These are phyloP conservation scores for Saccostrea glomerata DNA, from an alignment of 1,140 invertebrate species.

Conservation along the genomic window DNA sequence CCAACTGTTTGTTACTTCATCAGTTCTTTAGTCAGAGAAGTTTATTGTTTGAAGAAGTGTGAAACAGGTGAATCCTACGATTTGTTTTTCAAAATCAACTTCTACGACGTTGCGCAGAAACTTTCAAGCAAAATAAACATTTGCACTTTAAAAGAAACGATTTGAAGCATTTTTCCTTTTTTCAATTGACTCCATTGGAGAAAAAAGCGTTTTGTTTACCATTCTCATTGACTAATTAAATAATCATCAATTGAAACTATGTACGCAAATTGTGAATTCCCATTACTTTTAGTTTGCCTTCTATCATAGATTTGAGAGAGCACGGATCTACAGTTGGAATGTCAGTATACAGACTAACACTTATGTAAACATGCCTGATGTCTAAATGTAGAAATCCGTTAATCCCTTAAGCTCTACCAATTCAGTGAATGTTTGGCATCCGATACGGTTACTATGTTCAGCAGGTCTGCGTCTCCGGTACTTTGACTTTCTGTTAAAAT, in stretches of 20 bases:
- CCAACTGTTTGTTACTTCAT: no score
- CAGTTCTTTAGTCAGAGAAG: no score
- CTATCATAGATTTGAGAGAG: constrained; percentile 12
- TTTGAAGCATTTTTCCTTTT: neutral
- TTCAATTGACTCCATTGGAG: neutral
- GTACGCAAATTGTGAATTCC: constrained; percentile 28
- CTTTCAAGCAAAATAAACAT: neutral
- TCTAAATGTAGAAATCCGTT: constrained; percentile 34
- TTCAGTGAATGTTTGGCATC: constrained; percentile 28
- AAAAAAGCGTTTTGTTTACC: neutral
- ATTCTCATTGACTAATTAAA: constrained; percentile 34
- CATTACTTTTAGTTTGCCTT: constrained; percentile 32
- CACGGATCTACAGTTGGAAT: neutral
- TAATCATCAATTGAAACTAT: constrained; percentile 32
- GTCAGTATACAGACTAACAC: constrained; percentile 15
- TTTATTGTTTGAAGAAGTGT: no score
- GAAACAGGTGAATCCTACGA: neutral
- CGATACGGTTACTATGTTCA: neutral
- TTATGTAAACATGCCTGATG: constrained; percentile 3
- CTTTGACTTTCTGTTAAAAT: neutral
- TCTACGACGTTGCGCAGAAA: neutral
- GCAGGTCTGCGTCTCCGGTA: neutral
- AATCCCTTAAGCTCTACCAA: constrained; percentile 29
- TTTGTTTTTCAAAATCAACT: neutral
- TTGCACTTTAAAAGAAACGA: constrained; percentile 14